Evolutionary conservation across 2,888 invertebrate genomes (phyloP), one percentile per base, ranked within the genome.

Genomic region (Diploptera punctata): DNA sequence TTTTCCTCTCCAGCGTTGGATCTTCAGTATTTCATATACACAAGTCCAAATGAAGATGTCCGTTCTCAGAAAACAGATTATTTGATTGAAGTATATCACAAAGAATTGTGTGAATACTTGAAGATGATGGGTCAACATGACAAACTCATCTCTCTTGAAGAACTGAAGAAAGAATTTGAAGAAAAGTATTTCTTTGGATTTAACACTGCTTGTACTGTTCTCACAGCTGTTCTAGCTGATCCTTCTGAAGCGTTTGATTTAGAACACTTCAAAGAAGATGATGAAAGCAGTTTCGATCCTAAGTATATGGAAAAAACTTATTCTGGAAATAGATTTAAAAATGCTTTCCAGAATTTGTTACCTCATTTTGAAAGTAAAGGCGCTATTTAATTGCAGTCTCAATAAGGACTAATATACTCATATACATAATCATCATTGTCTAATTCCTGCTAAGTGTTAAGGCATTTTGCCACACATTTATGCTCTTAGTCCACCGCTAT

Each of bases 91-190:
- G 72, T 29, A 24, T 75, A 75, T 65, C 73, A 75, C 60, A 29
- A 19, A n/a, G 71, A 69, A 10, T 26, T 73, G n/a, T 19, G 61
- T 4, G 57, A 44, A 7, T 26, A n/a, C 4, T 52, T 72, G 4
- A 70, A 61, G 16, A 18, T 24, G 0, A 33, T 67, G 19, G 13
- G 29, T 0, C 47, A 9, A 16, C 29, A 33, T 13, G 1, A 33
- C 9, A 29, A 13, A 1, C 62, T 47, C 10, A 33, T 69, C 54
- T 76, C 73, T 16, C 24, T 77, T 16, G 73, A 75, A 2, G 75
- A 75, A 60, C 67, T 79, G 44, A 75, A 73, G 52, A 49, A 75
- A 31, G 78, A 79, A 49, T 78, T 76, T 62, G 71, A 77, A 13
- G 68, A 60, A 9, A 70, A 74, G 61, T 47, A 73, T 1, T 33